These are phyloP conservation scores for Protomyctophum bolini DNA, from an alignment of 2,113 vertebrate species.

Conservation along the genomic window DNA sequence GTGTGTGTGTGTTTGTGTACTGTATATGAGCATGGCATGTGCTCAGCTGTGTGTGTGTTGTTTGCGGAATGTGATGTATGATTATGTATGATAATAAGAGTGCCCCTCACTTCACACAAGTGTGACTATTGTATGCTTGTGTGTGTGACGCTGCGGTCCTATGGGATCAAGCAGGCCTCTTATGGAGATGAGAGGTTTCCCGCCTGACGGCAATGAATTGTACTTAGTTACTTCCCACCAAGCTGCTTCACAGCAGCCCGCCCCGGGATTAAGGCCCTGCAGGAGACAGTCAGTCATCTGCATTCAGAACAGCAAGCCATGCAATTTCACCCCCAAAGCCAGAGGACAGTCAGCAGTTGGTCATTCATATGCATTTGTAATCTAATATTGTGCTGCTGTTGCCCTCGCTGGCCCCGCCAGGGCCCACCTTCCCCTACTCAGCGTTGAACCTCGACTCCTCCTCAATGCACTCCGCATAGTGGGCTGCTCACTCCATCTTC, in stretches of 20 bases:
- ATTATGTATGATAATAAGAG: too few relatives aligned
- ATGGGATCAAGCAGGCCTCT: too few relatives aligned
- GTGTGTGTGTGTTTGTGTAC: too few relatives aligned
- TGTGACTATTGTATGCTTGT: too few relatives aligned
- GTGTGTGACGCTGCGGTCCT: too few relatives aligned
- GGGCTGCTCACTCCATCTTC: constrained; percentile 17
- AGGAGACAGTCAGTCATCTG: constrained; percentile 63
- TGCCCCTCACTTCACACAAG: too few relatives aligned
- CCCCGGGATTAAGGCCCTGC: constrained; percentile 49
- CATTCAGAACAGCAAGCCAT: constrained; percentile 72
- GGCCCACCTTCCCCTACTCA: constrained; percentile 73
- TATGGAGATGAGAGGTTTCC: too few relatives aligned
- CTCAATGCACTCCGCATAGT: constrained; percentile 39
- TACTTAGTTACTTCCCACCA: constrained; percentile 52
- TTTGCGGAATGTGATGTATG: too few relatives aligned
- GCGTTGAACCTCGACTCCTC: constrained; percentile 70
- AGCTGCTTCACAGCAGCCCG: constrained; percentile 2
- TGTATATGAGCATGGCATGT: too few relatives aligned
- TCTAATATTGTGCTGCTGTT: constrained; percentile 77
- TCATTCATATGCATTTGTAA: constrained; percentile 83
- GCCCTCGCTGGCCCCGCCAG: constrained; percentile 65
- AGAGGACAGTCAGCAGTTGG: constrained; percentile 72
- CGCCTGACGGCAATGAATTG: too few relatives aligned
- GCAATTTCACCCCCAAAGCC: constrained; percentile 71
- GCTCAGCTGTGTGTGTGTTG: too few relatives aligned